These are phyloP conservation scores for Turnix velox DNA, from an alignment of 2,113 vertebrate species.

Conservation along the genomic window DNA sequence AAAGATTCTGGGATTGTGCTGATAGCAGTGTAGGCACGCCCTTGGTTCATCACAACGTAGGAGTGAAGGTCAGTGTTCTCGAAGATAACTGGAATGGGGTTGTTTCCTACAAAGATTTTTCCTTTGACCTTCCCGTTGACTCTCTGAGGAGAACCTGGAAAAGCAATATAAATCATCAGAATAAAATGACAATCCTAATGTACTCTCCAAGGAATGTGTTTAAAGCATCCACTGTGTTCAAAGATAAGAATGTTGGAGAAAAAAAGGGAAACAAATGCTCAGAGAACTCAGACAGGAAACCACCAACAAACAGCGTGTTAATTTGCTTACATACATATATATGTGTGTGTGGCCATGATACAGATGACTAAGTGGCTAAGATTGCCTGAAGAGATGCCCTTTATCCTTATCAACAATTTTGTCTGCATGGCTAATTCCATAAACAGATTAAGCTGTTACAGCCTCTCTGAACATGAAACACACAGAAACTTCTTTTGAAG, in stretches of 20 bases:
- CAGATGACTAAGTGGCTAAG: neutral
- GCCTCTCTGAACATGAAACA: neutral
- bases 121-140: conserved; percentile 92
- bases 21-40: conserved; percentile 92
- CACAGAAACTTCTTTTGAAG: neutral
- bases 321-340: fast-evolving
- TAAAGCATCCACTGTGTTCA: neutral
- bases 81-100: conserved; percentile 74
- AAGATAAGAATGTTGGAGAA: neutral
- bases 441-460: neutral
- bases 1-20: conserved; percentile 83
- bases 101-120: conserved; percentile 81
- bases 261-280: neutral
- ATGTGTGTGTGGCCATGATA: neutral
- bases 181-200: neutral
- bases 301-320: neutral
- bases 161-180: neutral
- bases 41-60: conserved; percentile 92
- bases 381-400: neutral
- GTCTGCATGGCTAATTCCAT: neutral
- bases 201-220: neutral
- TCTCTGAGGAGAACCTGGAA: conserved; percentile 89
- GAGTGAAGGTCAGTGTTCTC: conserved; percentile 91
- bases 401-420: neutral
- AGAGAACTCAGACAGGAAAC: neutral